Conservation (phyloP, 2,888 invertebrate species). For the Pinctada fucata region DNA sequence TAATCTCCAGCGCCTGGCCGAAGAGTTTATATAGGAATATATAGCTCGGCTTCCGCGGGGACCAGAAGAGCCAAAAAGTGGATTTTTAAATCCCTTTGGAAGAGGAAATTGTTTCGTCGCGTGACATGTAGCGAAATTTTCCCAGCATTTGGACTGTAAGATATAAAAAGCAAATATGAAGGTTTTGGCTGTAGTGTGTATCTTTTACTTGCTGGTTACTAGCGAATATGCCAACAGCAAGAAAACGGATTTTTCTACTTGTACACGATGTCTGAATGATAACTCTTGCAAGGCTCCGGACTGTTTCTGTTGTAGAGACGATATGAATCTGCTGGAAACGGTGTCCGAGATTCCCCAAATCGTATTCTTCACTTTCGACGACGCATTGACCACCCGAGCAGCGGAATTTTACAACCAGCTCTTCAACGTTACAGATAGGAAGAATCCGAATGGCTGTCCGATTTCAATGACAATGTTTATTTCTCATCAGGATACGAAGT, state of each 20-base stretch:
- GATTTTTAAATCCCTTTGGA: too few species aligned
- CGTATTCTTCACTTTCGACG: conserved; percentile 69
- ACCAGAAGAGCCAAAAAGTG: not conserved
- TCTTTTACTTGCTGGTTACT: not conserved
- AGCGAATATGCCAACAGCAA: not conserved
- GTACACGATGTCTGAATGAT: conserved; percentile 45
- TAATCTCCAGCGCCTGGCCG: not conserved
- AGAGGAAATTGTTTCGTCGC: too few species aligned
- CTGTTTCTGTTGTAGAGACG: conserved; percentile 61
- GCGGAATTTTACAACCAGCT: conserved; percentile 51
- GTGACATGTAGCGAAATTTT: too few species aligned
- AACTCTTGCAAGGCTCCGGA: conserved; percentile 56
- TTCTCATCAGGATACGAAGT: conserved; percentile 99
- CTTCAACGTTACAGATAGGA: conserved; percentile 58
- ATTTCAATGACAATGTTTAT: conserved; percentile 97
- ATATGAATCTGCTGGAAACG: conserved; percentile 41
- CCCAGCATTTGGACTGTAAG: too few species aligned
- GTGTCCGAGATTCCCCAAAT: conserved; percentile 65
- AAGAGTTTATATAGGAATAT: conserved; percentile 1
- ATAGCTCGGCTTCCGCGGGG: not conserved
- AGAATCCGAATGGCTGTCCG: conserved; percentile 83
- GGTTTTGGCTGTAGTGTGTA: not conserved
- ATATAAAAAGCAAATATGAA: not conserved
- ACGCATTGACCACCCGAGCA: conserved; percentile 64
- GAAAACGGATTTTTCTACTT: conserved; percentile 14